Conservation (phyloP, 2,113 vertebrate species). For the Hemiprocne comata region DNA sequence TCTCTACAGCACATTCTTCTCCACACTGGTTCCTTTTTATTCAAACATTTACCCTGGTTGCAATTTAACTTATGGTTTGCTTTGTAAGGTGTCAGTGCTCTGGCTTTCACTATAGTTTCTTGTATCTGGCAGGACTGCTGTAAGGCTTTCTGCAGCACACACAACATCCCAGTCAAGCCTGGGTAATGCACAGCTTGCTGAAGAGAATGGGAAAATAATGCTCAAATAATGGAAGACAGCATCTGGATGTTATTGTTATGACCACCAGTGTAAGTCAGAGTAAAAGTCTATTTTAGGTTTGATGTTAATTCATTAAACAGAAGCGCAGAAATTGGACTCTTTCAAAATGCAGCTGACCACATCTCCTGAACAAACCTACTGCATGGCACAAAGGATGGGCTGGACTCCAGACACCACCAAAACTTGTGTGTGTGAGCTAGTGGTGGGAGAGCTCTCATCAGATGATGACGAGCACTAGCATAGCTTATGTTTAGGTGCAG, state of each 20-base stretch:
- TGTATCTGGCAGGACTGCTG: background rate
- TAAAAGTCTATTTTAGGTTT: background rate
- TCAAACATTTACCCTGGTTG: conserved; percentile 51
- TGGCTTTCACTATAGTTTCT: background rate
- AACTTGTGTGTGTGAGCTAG: background rate
- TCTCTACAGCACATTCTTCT: background rate
- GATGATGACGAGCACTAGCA: fast-evolving
- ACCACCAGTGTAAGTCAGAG: background rate
- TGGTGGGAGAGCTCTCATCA: background rate
- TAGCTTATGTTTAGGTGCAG: fast-evolving
- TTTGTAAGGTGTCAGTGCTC: background rate
- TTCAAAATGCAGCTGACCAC: background rate
- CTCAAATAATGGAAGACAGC: background rate
- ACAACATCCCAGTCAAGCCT: background rate
- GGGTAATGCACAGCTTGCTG: background rate
- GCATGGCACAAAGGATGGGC: background rate
- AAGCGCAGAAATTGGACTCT: background rate
- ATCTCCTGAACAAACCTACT: background rate
- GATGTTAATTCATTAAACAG: background rate
- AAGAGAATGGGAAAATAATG: background rate
- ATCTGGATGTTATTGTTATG: background rate
- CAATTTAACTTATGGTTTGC: conserved; percentile 36
- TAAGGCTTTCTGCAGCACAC: background rate
- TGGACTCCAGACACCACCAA: background rate
- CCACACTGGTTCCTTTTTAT: background rate